A percentile compares a stretch with the other conserved stretches of the same genome.
Evolutionary conservation across 2,888 invertebrate genomes (phyloP).

Genomic region (Chrysopilus asiliformis): DNA sequence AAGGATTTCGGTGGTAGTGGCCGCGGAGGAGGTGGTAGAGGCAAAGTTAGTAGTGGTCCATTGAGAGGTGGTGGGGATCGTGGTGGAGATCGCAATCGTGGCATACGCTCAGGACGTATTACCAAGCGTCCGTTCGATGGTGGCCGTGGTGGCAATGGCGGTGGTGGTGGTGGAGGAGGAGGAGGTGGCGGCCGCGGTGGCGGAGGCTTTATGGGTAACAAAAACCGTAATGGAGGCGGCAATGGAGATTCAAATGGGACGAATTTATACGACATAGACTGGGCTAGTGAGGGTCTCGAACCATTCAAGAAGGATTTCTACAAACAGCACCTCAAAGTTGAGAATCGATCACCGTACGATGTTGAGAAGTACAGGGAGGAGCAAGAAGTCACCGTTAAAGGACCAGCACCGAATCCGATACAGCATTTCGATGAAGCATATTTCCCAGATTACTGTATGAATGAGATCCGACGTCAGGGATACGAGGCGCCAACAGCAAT

Average conservation of each 20-base stretch:
- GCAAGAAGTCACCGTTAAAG: slow-evolving; percentile 62
- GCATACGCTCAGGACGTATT: too few relatives aligned
- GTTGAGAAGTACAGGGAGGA: slow-evolving; percentile 51
- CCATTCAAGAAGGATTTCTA: slow-evolving; percentile 77
- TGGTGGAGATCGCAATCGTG: too few relatives aligned
- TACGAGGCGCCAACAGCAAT: slow-evolving; percentile 68
- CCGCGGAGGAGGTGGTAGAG: too few relatives aligned
- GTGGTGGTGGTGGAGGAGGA: slow-evolving; percentile 6
- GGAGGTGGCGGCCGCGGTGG: slow-evolving; percentile 10
- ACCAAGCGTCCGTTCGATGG: slow-evolving; percentile 10
- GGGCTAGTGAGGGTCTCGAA: slow-evolving; percentile 41
- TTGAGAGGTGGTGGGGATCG: too few relatives aligned
- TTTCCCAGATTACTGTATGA: slow-evolving; percentile 61
- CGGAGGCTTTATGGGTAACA: slow-evolving; percentile 7
- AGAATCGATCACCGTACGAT: slow-evolving; percentile 48
- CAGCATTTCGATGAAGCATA: slow-evolving; percentile 66
- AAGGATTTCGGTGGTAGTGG: too few relatives aligned
- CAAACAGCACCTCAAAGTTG: slow-evolving; percentile 51
- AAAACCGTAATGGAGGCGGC: slow-evolving; percentile 21
- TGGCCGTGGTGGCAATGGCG: slow-evolving; percentile 9
- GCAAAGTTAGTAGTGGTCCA: too few relatives aligned
- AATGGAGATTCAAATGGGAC: slow-evolving; percentile 34
- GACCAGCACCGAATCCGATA: slow-evolving; percentile 61
- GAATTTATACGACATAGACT: slow-evolving; percentile 42
- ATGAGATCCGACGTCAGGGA: slow-evolving; percentile 47